Conservation (phyloP, 1,140 invertebrate genomes). For the Hesperophylax magnus region DNA sequence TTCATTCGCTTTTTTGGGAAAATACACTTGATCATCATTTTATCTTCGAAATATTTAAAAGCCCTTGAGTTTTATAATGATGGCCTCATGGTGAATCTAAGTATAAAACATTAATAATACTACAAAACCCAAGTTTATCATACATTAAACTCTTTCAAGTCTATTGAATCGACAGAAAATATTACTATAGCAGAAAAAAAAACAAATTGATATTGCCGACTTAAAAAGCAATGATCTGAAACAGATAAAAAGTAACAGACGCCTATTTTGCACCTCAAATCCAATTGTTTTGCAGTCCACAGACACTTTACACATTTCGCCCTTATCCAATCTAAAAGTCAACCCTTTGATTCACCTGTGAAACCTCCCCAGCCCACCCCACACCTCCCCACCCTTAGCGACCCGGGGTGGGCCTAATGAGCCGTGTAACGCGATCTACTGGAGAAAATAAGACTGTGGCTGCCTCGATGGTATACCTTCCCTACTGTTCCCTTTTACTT, state of each 20-base stretch:
- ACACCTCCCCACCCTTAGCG: background rate
- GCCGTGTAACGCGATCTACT: slow-evolving; percentile 57
- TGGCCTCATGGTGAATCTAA: no score
- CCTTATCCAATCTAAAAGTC: slow-evolving; percentile 24
- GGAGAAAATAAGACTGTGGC: slow-evolving; percentile 55
- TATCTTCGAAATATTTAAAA: no score
- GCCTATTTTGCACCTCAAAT: slow-evolving; percentile 5
- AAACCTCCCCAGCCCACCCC: background rate
- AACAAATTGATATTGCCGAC: slow-evolving; percentile 1
- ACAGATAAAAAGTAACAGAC: slow-evolving; percentile 11
- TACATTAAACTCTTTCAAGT: no score
- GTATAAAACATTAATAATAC: no score
- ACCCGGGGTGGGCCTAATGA: slow-evolving; percentile 47
- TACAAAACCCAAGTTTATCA: no score
- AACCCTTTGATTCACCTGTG: slow-evolving; percentile 20
- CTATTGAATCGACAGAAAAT: no score
- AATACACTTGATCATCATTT: no score
- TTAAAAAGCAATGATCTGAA: background rate
- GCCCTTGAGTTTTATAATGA: no score
- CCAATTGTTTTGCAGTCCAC: slow-evolving; percentile 7
- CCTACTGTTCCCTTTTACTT: background rate
- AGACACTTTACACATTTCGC: slow-evolving; percentile 30
- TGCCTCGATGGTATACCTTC: background rate
- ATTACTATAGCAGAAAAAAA: background rate
- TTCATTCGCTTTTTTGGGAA: no score